A percentile compares a stretch with the other conserved stretches of the same genome.
Conservation (phyloP, 2,888 invertebrate species). For the Caenorhabditis doughertyi region DNA sequence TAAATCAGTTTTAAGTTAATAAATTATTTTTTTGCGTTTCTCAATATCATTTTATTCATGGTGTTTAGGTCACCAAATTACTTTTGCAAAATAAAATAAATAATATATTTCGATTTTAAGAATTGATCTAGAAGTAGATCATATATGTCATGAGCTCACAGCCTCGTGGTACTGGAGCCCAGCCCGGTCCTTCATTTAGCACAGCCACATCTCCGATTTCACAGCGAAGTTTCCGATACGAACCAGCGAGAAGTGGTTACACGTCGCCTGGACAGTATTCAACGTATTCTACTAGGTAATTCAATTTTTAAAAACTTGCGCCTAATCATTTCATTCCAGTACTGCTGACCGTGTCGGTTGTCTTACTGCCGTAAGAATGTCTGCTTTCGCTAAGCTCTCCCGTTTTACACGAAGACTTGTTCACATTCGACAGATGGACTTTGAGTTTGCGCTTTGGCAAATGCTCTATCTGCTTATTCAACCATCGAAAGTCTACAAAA, state of each 20-base stretch:
- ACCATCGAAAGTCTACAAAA: slow-evolving; percentile 95
- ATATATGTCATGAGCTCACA: slow-evolving; percentile 60
- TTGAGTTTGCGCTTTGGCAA: slow-evolving; percentile 99
- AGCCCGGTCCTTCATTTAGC: slow-evolving; percentile 67
- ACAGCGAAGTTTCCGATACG: slow-evolving; percentile 63
- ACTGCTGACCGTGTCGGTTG: slow-evolving; percentile 74
- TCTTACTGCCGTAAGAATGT: slow-evolving; percentile 81
- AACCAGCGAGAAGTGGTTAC: slow-evolving; percentile 75
- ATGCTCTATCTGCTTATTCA: slow-evolving; percentile 95
- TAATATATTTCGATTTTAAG: not conserved
- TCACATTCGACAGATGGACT: slow-evolving; percentile 89
- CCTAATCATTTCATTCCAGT: slow-evolving; percentile 47
- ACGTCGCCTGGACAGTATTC: slow-evolving; percentile 79
- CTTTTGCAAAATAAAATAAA: not conserved
- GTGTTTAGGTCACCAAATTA: slow-evolving; percentile 14
- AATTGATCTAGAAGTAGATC: slow-evolving; percentile 9
- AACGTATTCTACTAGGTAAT: slow-evolving; percentile 67
- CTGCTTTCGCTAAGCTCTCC: slow-evolving; percentile 78
- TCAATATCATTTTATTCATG: not conserved
- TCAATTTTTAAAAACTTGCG: not conserved
- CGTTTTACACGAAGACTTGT: slow-evolving; percentile 80
- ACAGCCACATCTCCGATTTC: slow-evolving; percentile 56
- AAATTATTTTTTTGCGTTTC: slow-evolving; percentile 31
- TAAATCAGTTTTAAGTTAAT: slow-evolving; percentile 48
- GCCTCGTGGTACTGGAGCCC: slow-evolving; percentile 57